Conservation (phyloP, 2,888 invertebrate species). For the Chymomyza procnemis region DNA sequence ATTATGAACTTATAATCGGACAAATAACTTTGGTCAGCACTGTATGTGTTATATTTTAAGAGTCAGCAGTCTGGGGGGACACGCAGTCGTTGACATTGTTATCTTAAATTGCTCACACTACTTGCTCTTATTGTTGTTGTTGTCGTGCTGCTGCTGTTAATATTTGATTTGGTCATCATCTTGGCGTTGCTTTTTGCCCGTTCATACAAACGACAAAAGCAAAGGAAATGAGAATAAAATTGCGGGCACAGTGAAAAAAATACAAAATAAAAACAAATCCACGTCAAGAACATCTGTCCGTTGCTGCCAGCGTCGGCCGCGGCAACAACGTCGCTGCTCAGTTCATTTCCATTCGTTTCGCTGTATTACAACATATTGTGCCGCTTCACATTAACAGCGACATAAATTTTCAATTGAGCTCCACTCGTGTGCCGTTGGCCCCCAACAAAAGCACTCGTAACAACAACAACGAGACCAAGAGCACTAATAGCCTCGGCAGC, state of each 20-base stretch:
- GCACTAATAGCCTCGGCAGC: slow-evolving; percentile 15
- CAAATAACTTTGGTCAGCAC: no score
- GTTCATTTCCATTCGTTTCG: neutral
- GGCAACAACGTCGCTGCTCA: slow-evolving; percentile 7
- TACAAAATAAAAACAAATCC: neutral
- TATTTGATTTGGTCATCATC: slow-evolving; percentile 52
- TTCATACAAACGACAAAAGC: slow-evolving; percentile 1
- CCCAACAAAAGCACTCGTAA: slow-evolving; percentile 39
- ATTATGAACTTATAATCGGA: no score
- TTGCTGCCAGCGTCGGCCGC: neutral
- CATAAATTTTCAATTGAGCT: neutral
- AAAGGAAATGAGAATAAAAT: neutral
- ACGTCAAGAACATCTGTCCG: neutral
- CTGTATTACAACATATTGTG: slow-evolving; percentile 26
- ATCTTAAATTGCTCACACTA: slow-evolving; percentile 45
- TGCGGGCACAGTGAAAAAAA: neutral
- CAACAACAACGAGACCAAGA: slow-evolving; percentile 11
- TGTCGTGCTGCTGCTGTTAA: slow-evolving; percentile 23
- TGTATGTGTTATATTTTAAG: neutral
- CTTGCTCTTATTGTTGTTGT: slow-evolving; percentile 11
- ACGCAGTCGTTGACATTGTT: slow-evolving; percentile 67
- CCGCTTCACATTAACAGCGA: neutral
- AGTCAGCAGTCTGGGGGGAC: neutral
- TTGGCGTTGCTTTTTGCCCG: slow-evolving; percentile 27
- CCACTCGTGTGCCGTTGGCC: slow-evolving; percentile 51